Percentiles rank a stretch among this genome's conserved stretches.
These are phyloP conservation scores for Onychomys leucogaster DNA, from an alignment of 2,797 vertebrate genomes.

Conservation along the genomic window DNA sequence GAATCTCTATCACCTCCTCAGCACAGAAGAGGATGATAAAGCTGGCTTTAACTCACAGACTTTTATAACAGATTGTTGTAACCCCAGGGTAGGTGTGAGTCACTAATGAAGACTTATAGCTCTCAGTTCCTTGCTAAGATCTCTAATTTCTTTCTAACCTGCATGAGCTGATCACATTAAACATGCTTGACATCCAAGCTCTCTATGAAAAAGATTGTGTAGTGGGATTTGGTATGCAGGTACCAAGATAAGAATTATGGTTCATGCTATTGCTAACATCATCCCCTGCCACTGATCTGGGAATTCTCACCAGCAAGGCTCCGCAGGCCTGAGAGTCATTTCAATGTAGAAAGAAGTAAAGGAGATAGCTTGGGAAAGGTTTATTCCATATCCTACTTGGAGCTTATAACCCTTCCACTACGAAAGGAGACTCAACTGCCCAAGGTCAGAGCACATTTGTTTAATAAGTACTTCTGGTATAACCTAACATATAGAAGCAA, in stretches of 20 bases:
- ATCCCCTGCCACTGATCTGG: neutral
- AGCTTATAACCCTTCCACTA: slow-evolving; percentile 38
- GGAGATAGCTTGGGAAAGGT: neutral
- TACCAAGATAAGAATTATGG: slow-evolving; percentile 70
- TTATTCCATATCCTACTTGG: slow-evolving; percentile 28
- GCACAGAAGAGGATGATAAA: slow-evolving; percentile 62
- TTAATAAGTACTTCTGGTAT: neutral
- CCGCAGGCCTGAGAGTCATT: neutral
- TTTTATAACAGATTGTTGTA: slow-evolving; percentile 75
- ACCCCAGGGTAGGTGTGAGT: slow-evolving; percentile 73
- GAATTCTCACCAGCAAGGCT: slow-evolving; percentile 51
- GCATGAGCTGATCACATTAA: slow-evolving; percentile 72
- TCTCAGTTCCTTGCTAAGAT: slow-evolving; percentile 66
- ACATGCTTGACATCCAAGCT: slow-evolving; percentile 59
- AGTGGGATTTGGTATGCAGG: slow-evolving; percentile 63
- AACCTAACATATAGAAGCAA: slow-evolving; percentile 3
- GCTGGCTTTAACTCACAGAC: slow-evolving; percentile 63
- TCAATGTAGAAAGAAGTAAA: slow-evolving; percentile 10
- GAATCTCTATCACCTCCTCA: slow-evolving; percentile 12
- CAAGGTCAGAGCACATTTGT: slow-evolving; percentile 24
- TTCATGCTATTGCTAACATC: slow-evolving; percentile 41
- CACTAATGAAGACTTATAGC: slow-evolving; percentile 79
- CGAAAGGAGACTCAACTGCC: neutral
- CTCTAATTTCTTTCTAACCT: slow-evolving; percentile 75
- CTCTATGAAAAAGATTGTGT: slow-evolving; percentile 63